Conservation (phyloP, 2,113 vertebrate genomes). For the Oreotrochilus melanogaster region DNA sequence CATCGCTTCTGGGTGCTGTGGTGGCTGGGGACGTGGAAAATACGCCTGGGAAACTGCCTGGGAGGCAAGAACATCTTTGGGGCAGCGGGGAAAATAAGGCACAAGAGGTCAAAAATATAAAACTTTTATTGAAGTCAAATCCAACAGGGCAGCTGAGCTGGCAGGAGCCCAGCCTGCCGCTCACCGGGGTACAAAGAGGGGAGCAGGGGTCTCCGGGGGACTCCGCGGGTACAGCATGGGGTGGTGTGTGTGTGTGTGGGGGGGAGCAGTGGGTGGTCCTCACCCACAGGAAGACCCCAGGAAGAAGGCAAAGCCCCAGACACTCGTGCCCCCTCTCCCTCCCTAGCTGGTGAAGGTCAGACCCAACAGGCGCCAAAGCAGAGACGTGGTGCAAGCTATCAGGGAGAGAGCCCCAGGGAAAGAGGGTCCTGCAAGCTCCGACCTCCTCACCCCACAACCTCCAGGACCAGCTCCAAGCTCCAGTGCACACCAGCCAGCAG, state of each 20-base stretch:
- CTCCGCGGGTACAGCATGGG: constrained; percentile 2
- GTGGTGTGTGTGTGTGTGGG: too few species aligned
- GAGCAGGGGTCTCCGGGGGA: neutral
- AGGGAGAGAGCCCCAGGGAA: neutral
- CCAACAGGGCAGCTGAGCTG: constrained; percentile 52
- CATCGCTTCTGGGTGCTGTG: neutral
- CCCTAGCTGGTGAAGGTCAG: constrained; percentile 37
- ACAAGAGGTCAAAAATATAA: constrained; percentile 79
- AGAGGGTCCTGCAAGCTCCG: neutral
- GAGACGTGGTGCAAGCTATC: constrained; percentile 19
- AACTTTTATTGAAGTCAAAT: constrained; percentile 81
- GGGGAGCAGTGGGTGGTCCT: neutral
- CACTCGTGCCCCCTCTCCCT: neutral
- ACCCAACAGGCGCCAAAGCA: constrained; percentile 48
- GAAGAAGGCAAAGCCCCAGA: constrained; percentile 17
- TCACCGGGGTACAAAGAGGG: neutral
- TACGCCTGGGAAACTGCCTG: neutral
- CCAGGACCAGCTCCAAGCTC: constrained; percentile 20
- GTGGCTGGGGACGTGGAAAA: neutral
- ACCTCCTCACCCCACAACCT: neutral
- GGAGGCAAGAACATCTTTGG: constrained; percentile 21
- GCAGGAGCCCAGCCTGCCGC: constrained; percentile 54
- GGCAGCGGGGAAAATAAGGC: constrained; percentile 77
- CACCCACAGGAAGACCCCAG: neutral
- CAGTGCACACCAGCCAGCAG: constrained; percentile 43